A percentile compares a stretch with the other conserved stretches of the same genome.
Conservation (phyloP, 2,113 vertebrate species). For the Macrotus californicus region DNA sequence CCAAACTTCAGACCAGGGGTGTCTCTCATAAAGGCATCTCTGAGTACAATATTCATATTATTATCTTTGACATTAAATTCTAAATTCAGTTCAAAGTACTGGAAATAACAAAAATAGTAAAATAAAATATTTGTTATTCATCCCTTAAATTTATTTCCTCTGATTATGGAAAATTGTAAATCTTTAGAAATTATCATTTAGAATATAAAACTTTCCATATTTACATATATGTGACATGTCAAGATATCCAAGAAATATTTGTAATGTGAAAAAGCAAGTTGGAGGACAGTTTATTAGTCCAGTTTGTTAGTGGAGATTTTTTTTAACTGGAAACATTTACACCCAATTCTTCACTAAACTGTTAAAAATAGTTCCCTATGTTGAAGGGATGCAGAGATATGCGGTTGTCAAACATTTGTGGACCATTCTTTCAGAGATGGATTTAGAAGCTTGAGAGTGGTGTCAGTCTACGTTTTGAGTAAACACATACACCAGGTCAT, state of each 20-base stretch:
- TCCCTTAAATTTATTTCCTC: background rate
- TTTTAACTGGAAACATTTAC: background rate
- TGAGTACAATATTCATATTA: background rate
- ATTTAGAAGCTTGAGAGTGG: background rate
- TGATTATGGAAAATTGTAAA: background rate
- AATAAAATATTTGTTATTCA: background rate
- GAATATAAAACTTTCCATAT: background rate
- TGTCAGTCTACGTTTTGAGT: background rate
- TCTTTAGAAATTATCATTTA: conserved; percentile 1
- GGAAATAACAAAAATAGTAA: background rate
- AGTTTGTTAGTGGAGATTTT: background rate
- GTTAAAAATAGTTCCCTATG: background rate
- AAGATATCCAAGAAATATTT: background rate
- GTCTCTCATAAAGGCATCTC: background rate
- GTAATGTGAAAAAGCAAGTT: background rate
- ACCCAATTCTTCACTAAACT: background rate
- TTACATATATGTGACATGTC: background rate
- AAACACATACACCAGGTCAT: background rate
- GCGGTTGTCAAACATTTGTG: background rate
- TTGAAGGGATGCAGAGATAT: background rate
- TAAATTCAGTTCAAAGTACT: background rate
- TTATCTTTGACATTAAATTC: background rate
- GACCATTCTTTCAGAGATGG: background rate
- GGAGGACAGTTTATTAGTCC: background rate
- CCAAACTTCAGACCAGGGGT: background rate